phyloP scores from a whole-genome alignment of 2,113 vertebrate genomes.

The Hemiprocne comata region DNA sequence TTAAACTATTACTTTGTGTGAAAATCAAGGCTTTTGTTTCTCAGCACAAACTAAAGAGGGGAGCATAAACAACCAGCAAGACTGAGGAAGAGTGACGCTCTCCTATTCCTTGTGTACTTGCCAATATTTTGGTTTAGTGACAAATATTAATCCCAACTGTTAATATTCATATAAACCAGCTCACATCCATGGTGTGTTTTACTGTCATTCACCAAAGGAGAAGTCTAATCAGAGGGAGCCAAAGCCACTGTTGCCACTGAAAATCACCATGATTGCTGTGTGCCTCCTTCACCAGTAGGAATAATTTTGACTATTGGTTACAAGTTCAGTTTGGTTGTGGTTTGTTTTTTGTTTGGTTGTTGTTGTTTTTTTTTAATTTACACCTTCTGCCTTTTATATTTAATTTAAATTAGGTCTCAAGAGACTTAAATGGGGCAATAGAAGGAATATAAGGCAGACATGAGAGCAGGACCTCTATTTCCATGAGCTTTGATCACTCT shows the following conservation, averaged over 20 bases:
- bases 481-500: background rate
- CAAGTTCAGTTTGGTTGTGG: background rate
- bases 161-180: background rate
- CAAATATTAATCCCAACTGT: constrained; percentile 23
- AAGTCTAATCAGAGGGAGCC: background rate
- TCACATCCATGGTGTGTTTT: background rate
- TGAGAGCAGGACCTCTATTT: background rate
- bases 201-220: background rate
- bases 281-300: background rate
- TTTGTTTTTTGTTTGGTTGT: too few relatives aligned
- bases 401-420: background rate
- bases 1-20: background rate
- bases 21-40: background rate
- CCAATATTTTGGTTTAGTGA: constrained; percentile 30
- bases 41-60: background rate
- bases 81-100: background rate
- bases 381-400: background rate
- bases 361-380: background rate
- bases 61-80: background rate
- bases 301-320: background rate
- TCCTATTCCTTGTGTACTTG: background rate
- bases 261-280: background rate
- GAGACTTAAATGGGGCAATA: background rate
- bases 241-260: background rate
- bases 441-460: background rate